phyloP scores from a whole-genome alignment of 2,888 invertebrate species.

The Scaptomyza caliginosa region DNA sequence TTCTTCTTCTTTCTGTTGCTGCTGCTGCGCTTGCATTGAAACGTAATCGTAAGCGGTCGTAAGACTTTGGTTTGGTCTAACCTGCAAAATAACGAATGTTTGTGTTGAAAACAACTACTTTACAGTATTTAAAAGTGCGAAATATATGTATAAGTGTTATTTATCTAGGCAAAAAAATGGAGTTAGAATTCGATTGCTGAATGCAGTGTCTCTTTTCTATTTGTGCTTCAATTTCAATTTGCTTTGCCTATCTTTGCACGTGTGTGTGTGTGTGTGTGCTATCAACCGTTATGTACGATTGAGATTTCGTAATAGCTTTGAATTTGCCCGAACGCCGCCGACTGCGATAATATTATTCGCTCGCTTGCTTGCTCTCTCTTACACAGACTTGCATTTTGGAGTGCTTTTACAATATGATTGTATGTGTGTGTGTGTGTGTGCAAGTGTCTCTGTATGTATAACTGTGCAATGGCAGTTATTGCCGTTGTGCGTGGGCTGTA shows the following conservation, averaged over 20 bases:
- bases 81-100: not conserved
- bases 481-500: constrained; percentile 56
- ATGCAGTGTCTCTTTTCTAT: constrained; percentile 24
- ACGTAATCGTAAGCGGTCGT: constrained; percentile 42
- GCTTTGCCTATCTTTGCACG: constrained; percentile 18
- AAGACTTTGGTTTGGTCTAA: constrained; percentile 27
- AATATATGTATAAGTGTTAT: not conserved
- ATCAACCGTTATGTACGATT: constrained; percentile 77
- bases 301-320: constrained; percentile 75
- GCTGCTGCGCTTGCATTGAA: constrained; percentile 38
- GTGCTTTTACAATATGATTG: constrained; percentile 4
- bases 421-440: constrained; percentile 2
- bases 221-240: constrained; percentile 51
- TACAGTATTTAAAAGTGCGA: not conserved
- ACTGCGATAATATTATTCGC: constrained; percentile 68
- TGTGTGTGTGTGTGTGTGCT: constrained; percentile 52
- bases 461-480: constrained; percentile 49
- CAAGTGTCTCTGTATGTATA: constrained; percentile 28
- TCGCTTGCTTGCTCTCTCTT: constrained; percentile 34
- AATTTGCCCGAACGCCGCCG: constrained; percentile 57
- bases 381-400: constrained; percentile 14
- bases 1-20: constrained; percentile 17
- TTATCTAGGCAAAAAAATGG: not conserved
- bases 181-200: constrained; percentile 8
- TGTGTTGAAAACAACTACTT: not conserved